Evolutionary conservation across 2,888 invertebrate species (phyloP).

Genomic region (Scaptomyza caliginosa): DNA sequence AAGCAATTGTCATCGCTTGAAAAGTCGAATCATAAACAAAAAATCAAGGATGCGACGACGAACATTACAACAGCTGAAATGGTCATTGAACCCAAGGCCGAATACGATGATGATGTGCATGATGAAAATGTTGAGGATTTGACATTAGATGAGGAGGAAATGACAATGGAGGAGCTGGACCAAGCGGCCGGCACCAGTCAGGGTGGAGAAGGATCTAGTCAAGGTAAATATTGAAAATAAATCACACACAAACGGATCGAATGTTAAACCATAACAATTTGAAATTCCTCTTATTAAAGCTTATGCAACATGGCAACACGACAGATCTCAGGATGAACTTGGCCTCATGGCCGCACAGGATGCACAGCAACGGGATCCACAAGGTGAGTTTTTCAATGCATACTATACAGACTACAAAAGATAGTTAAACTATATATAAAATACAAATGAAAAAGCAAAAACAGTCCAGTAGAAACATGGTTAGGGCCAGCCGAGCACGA

Average conservation of each 20-base stretch:
- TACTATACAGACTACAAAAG: slow-evolving; percentile 46
- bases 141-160: slow-evolving; percentile 92
- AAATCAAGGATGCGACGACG: slow-evolving; percentile 68
- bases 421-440: slow-evolving; percentile 37
- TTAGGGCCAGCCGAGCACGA: slow-evolving; percentile 56
- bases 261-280: no score
- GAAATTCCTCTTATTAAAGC: slow-evolving; percentile 85
- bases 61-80: slow-evolving; percentile 74
- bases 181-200: slow-evolving; percentile 89
- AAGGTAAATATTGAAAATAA: slow-evolving; percentile 84
- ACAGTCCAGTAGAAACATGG: slow-evolving; percentile 58
- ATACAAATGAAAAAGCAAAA: slow-evolving; percentile 81
- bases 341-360: slow-evolving; percentile 91
- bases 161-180: slow-evolving; percentile 87
- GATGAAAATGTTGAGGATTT: slow-evolving; percentile 92
- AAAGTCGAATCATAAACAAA: slow-evolving; percentile 82
- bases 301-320: slow-evolving; percentile 94
- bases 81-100: slow-evolving; percentile 89
- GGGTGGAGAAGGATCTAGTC: slow-evolving; percentile 89
- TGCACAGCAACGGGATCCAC: slow-evolving; percentile 91
- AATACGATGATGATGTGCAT: slow-evolving; percentile 89
- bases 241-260: no score
- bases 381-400: slow-evolving; percentile 89
- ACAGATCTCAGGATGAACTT: slow-evolving; percentile 93
- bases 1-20: slow-evolving; percentile 76